Percentiles rank a stretch among this genome's conserved stretches.
Conservation (phyloP, 2,888 invertebrate species). For the Ectropis crepuscularia region DNA sequence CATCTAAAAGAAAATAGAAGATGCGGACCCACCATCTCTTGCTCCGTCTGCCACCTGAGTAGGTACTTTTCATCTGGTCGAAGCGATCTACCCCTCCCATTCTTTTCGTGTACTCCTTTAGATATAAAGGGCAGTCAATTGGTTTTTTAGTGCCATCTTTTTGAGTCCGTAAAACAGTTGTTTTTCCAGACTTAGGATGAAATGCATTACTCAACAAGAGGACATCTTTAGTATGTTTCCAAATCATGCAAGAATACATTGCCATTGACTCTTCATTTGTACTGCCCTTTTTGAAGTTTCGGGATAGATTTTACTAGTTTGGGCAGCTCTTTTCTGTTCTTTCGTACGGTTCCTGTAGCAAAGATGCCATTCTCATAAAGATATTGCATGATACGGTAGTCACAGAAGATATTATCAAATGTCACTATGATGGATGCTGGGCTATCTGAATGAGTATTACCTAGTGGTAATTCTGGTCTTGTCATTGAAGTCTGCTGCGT, state of each 20-base stretch:
- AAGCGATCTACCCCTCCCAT: constrained; percentile 41
- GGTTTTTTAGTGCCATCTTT: constrained; percentile 39
- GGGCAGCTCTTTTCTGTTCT: constrained; percentile 35
- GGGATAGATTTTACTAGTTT: constrained; percentile 20
- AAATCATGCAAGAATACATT: constrained; percentile 44
- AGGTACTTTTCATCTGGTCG: constrained; percentile 32
- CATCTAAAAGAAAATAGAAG: constrained; percentile 45
- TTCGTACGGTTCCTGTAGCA: constrained; percentile 41
- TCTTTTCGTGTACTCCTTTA: constrained; percentile 46
- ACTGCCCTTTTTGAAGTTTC: constrained; percentile 44
- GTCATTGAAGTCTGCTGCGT: constrained; percentile 4
- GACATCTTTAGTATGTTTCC: constrained; percentile 49
- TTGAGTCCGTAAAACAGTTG: constrained; percentile 36
- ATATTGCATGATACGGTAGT: constrained; percentile 28
- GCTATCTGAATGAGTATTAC: constrained; percentile 3
- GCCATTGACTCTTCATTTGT: constrained; percentile 45
- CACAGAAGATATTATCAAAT: constrained; percentile 43
- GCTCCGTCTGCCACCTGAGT: constrained; percentile 43
- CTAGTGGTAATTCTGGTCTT: constrained; percentile 6
- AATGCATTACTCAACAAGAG: constrained; percentile 44
- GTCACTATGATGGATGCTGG: constrained; percentile 21
- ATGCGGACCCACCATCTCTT: constrained; percentile 44
- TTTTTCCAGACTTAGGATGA: constrained; percentile 43
- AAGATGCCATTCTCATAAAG: constrained; percentile 38
- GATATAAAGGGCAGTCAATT: constrained; percentile 31